Conservation (phyloP, 2,888 invertebrate species). For the Aradus depressus region DNA sequence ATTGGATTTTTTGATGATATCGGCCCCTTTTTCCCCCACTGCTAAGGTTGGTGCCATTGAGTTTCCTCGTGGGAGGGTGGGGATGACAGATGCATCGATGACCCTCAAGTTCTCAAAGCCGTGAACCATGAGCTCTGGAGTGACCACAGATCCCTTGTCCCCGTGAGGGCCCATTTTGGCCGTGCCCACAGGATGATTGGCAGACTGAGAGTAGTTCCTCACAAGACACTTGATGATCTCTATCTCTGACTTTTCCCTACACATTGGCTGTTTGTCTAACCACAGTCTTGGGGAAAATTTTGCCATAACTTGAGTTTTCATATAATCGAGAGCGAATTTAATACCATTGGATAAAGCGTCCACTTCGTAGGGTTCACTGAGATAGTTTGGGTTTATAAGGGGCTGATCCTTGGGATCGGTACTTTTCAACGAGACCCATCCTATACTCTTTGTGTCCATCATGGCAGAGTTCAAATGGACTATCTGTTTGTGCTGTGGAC, state of each 20-base stretch:
- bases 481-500: not conserved
- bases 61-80: slow-evolving; percentile 9
- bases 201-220: slow-evolving; percentile 4
- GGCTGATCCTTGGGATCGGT: slow-evolving; percentile 4
- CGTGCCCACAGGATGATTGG: slow-evolving; percentile 17
- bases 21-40: slow-evolving; percentile 19
- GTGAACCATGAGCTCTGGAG: slow-evolving; percentile 10
- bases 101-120: slow-evolving; percentile 15
- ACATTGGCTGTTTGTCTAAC: not conserved
- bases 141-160: slow-evolving; percentile 11
- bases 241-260: not conserved
- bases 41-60: slow-evolving; percentile 16
- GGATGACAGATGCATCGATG: slow-evolving; percentile 19
- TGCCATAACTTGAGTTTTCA: slow-evolving; percentile 8
- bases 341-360: not conserved
- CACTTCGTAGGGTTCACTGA: not conserved
- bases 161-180: slow-evolving; percentile 12
- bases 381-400: slow-evolving; percentile 12
- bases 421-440: slow-evolving; percentile 2
- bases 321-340: not conserved
- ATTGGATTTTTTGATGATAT: slow-evolving; percentile 21
- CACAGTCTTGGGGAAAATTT: not conserved
- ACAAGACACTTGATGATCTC: slow-evolving; percentile 7
- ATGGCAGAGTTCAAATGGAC: not conserved
- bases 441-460: slow-evolving; percentile 7